Base-by-base conservation (phyloP, 2,888 invertebrate species). In the Julus scanicus region DNA sequence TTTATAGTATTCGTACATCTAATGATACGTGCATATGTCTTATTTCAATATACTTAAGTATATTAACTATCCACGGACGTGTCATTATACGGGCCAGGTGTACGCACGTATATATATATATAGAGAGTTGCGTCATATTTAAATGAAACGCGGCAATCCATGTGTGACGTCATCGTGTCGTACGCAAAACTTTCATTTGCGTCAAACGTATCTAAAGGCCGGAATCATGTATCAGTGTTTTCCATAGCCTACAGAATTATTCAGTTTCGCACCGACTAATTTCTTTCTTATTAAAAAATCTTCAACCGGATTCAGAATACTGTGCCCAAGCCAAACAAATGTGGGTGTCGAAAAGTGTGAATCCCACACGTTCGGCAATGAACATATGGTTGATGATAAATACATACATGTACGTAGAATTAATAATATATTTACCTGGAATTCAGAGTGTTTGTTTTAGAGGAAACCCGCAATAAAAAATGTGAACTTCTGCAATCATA, bases 221-320 rank as follows among this genome's bases (percentile, higher is more conserved):
- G 71, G 71, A 71, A 71, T 71, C 71, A 71, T 71, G 71, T 71
- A 20, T 29, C 71, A 71, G 71, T 71, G 71, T 71, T 71, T 71
- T 71, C 8, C 29, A 29, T 71, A 29, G 71, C 2, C 71, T 6
- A 8, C 71, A 29, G 71, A 71, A 71, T 20, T 9, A 9, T 3
- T 29, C 71, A 11, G 5, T 29, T 71, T 29, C 9, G 6, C n/a
- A 29, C 29, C 29, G 20, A 71, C 71, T 5, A 20, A 29, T 71
- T 29, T 71, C 29, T 71, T 71, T 29, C 29, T 29, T 29, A 29
- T 71, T 29, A 71, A 71, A 29, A 71, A 29, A 29, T 29, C 8
- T 53, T 71, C 2, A 71, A 71, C 71, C 71, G 71, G 71, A 71
- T 71, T 71, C 71, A 9, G 29, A 17, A 71, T 71, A 71, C 29